A percentile compares a stretch with the other conserved stretches of the same genome.
These are phyloP conservation scores for Oreochromis niloticus DNA, from an alignment of 2,113 vertebrate species.

Conservation along the genomic window DNA sequence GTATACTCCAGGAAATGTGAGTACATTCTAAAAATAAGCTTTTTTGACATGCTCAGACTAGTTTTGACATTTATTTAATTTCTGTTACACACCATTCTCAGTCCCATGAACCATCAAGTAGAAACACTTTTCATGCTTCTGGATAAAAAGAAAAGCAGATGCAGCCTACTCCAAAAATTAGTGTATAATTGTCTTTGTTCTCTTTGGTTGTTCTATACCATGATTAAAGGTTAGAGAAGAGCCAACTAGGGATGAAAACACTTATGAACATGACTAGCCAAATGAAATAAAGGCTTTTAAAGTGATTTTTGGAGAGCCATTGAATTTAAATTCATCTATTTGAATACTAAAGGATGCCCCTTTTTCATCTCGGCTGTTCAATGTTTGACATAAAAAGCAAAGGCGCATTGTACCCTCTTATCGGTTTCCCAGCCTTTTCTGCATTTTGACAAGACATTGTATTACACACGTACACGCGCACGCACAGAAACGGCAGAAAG, in stretches of 20 bases:
- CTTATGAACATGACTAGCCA: neutral
- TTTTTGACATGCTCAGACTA: neutral
- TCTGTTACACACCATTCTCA: neutral
- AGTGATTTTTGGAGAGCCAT: neutral
- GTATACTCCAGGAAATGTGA: neutral
- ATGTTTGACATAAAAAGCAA: neutral
- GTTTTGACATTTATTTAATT: neutral
- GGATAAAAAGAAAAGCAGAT: neutral
- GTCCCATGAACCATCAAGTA: neutral
- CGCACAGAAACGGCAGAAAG: neutral
- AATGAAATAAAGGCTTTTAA: neutral
- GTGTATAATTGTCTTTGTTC: neutral
- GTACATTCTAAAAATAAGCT: neutral
- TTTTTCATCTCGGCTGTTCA: neutral
- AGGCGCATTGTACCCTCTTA: neutral
- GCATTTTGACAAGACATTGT: neutral
- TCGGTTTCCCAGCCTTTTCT: neutral
- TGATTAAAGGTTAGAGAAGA: neutral
- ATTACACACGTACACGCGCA: neutral
- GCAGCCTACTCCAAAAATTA: neutral
- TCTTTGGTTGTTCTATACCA: neutral
- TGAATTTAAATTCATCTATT: neutral
- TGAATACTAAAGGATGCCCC: neutral
- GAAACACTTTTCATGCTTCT: neutral
- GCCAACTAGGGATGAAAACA: neutral